Evolutionary conservation across 1,140 invertebrate genomes (phyloP).

Genomic region (Limonius californicus): DNA sequence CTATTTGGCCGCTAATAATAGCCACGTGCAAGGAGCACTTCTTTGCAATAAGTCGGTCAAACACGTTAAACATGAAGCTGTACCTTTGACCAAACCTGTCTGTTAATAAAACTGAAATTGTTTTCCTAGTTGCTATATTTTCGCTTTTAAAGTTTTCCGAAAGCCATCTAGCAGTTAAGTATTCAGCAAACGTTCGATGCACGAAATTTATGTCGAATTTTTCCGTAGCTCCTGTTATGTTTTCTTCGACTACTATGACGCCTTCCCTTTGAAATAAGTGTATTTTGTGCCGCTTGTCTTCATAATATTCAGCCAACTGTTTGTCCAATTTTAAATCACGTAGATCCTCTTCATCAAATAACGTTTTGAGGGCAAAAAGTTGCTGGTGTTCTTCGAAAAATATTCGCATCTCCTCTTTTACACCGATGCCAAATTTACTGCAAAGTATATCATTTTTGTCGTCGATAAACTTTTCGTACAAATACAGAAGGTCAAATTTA

Average conservation of each 20-base stretch:
- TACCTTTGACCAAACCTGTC: no score
- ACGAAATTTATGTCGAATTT: neutral
- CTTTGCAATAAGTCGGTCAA: no score
- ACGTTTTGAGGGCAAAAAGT: neutral
- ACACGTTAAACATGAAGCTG: no score
- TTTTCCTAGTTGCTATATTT: no score
- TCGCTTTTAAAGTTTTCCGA: no score
- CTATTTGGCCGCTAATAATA: no score
- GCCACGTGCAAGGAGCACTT: no score
- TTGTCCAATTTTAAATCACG: neutral
- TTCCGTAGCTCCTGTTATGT: neutral
- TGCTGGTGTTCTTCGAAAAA: neutral
- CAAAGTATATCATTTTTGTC: neutral
- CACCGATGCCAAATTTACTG: neutral
- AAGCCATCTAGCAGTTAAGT: neutral
- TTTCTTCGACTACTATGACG: neutral
- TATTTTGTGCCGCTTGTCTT: neutral
- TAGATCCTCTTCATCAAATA: neutral
- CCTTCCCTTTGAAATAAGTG: neutral
- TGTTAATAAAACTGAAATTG: no score
- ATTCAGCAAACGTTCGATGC: neutral
- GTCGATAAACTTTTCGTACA: neutral
- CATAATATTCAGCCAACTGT: neutral
- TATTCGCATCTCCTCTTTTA: neutral
- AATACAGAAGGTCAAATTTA: neutral